Base-by-base conservation (phyloP, 2,888 invertebrate species). In the Erebia ligea region DNA sequence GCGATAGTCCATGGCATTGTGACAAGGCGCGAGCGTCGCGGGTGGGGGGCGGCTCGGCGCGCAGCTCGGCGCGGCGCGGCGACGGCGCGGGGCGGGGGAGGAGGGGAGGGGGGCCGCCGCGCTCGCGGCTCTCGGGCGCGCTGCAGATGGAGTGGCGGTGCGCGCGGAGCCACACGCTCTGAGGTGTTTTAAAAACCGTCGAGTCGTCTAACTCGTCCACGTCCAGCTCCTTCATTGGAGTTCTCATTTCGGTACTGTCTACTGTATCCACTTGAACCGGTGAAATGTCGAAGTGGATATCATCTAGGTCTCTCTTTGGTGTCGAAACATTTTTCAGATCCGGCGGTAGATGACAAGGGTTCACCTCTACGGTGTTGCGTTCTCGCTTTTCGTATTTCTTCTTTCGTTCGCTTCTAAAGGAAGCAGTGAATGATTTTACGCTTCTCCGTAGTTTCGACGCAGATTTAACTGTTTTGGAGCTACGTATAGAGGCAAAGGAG, bases 1-100 rank as follows among this genome's bases (percentile, higher is more conserved):
- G 91, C 91, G 88, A 91, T 88, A 91, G 86, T 92, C 92, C 92
- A 89, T 92, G 91, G 92, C 91, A 90, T 91, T 90, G 91, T 86
- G 89, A 88, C 83, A 90, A 90, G 91, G 90, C 87, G 87, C 89
- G 90, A 84, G 84, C 90, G 86, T 90, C 91, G 82, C 88, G 89
- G 88, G 80, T 85, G 86, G 88, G 87, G 79, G 86, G 86, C 84
- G 86, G 82, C 84, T 82, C 84, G 82, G 81, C 78, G 81, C 83
- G 82, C 81, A 77, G 70, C 78, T 75, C 74, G 82, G 77, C 63
- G 68, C 76, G 77, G 81, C 76, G 84, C 88, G 86, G 89, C 89
- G 83, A 87, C 87, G 86, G 81, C 84, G 86, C 45, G 88, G 87
- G 81, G 86, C 86, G 85, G 88, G 83, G 88, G 87, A 81, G 84